A percentile compares a stretch with the other conserved stretches of the same genome.
These are phyloP conservation scores for Rhinopomastus cyanomelas DNA, from an alignment of 2,113 vertebrate genomes.

Conservation along the genomic window DNA sequence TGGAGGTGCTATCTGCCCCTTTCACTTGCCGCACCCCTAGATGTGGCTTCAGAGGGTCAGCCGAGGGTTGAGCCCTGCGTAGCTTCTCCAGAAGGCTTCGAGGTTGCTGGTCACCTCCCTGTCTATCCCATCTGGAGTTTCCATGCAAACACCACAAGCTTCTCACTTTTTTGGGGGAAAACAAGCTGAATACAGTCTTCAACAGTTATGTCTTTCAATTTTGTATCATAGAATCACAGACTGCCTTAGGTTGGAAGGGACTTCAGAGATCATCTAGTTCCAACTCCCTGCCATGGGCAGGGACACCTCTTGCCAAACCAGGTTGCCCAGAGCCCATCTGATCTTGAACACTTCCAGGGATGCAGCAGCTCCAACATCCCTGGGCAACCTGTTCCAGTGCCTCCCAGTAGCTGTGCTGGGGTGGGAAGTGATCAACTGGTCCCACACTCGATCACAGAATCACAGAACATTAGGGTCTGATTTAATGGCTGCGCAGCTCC, in stretches of 20 bases:
- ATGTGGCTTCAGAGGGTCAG: rapidly evolving
- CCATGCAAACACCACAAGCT: background rate
- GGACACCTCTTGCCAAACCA: background rate
- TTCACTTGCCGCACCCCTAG: background rate
- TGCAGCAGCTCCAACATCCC: background rate
- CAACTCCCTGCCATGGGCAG: background rate
- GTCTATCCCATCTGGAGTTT: background rate
- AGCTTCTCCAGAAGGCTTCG: background rate
- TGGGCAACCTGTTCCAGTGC: background rate
- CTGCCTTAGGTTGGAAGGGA: background rate
- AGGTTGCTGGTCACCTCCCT: background rate
- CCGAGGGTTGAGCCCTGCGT: background rate
- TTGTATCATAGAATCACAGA: background rate
- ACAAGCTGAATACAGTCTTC: background rate
- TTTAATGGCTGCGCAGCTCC: background rate
- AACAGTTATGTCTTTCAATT: no score
- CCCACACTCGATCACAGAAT: rapidly evolving
- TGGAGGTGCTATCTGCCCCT: background rate
- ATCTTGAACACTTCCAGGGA: background rate
- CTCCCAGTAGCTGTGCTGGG: rapidly evolving
- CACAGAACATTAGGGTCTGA: no score
- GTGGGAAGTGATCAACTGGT: background rate
- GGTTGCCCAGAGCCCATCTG: background rate
- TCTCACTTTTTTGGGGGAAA: background rate
- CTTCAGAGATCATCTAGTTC: background rate